A percentile compares a stretch with the other conserved stretches of the same genome.
These are phyloP conservation scores for Tinea pellionella DNA, from an alignment of 2,888 invertebrate genomes.

Conservation along the genomic window DNA sequence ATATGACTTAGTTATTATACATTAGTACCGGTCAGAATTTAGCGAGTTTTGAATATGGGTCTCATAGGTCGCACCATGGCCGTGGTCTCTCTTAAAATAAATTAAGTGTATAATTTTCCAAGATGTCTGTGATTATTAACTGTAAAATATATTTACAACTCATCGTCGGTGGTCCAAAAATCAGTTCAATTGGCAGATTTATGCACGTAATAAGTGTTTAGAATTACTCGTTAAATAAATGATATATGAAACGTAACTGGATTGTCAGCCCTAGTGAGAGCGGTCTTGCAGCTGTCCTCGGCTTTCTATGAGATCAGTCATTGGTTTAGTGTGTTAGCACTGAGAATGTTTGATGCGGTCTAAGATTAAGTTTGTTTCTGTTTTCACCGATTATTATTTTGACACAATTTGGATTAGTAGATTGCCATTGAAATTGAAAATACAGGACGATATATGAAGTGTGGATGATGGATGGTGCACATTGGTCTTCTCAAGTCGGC, in stretches of 20 bases:
- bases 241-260: neutral
- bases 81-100: too few relatives aligned
- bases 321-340: slow-evolving; percentile 7
- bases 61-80: too few relatives aligned
- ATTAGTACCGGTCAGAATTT: too few relatives aligned
- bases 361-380: too few relatives aligned
- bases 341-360: neutral
- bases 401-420: too few relatives aligned
- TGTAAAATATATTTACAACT: neutral
- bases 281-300: neutral
- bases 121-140: neutral
- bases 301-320: slow-evolving; percentile 12
- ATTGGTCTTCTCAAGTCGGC: too few relatives aligned
- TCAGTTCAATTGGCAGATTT: neutral
- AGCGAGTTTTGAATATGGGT: too few relatives aligned
- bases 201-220: neutral
- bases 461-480: too few relatives aligned
- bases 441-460: too few relatives aligned
- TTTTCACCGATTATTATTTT: too few relatives aligned
- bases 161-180: neutral
- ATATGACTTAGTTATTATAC: too few relatives aligned
- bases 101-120: neutral
- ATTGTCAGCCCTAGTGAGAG: slow-evolving; percentile 5
- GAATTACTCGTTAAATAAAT: neutral
- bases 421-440: too few relatives aligned